Evolutionary conservation across 2,888 invertebrate genomes (phyloP).

Genomic region (Luperina testacea): DNA sequence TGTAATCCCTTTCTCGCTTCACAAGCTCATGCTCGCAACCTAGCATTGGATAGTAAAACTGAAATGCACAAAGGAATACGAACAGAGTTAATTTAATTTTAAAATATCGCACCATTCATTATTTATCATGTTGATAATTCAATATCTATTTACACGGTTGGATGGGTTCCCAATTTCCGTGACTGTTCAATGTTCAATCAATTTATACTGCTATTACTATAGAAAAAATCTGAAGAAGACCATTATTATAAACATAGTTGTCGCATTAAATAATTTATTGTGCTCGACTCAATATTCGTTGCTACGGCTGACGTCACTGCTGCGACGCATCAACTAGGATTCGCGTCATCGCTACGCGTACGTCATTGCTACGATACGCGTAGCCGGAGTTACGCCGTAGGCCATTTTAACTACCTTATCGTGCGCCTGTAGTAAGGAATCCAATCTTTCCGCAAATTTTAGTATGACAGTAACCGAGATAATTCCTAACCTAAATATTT

Average conservation of each 20-base stretch:
- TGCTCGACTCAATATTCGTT: background rate
- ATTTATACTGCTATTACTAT: background rate
- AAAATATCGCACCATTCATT: conserved; percentile 6
- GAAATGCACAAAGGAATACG: conserved; percentile 18
- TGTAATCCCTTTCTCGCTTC: conserved; percentile 25
- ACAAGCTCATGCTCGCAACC: background rate
- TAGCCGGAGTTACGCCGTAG: conserved; percentile 22
- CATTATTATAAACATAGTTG: background rate
- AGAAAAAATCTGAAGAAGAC: conserved; percentile 3
- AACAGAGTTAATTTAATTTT: conserved; percentile 12
- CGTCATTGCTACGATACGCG: conserved; percentile 32
- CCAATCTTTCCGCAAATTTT: background rate
- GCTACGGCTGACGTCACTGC: conserved; percentile 20
- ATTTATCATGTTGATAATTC: conserved; percentile 18
- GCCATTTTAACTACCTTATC: background rate
- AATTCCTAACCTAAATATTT: background rate
- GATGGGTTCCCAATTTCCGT: background rate
- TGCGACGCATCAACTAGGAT: conserved; percentile 19
- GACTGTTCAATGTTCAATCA: background rate
- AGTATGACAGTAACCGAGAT: background rate
- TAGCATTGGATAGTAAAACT: conserved; percentile 9
- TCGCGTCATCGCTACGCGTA: conserved; percentile 19
- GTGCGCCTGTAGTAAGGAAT: background rate
- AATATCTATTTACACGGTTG: conserved; percentile 12
- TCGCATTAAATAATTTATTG: background rate